These are phyloP conservation scores for Ornithoptera priamus DNA, from an alignment of 2,888 invertebrate genomes.

Conservation along the genomic window DNA sequence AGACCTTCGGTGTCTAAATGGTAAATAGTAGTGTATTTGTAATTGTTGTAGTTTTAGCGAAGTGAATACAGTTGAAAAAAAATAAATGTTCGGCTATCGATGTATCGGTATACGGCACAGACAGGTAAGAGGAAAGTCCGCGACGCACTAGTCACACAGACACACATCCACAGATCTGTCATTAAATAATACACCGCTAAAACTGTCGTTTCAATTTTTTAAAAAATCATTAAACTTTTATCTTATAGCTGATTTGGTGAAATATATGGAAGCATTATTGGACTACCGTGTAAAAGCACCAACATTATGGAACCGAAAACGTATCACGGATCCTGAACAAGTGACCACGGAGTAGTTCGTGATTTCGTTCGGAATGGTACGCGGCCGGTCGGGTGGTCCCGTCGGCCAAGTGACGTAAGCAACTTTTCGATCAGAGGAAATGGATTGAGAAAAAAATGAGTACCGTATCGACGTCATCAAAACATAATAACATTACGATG, in stretches of 20 bases:
- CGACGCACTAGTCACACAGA: constrained; percentile 71
- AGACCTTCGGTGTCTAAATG: constrained; percentile 75
- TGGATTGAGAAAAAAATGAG: constrained; percentile 32
- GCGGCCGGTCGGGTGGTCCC: constrained; percentile 42
- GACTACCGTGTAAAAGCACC: constrained; percentile 2
- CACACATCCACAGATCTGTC: constrained; percentile 38
- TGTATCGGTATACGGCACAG: constrained; percentile 44
- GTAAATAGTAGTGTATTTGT: constrained; percentile 78
- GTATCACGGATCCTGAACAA: constrained; percentile 31
- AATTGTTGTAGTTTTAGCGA: constrained; percentile 78
- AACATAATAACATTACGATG: constrained; percentile 41
- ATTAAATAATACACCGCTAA: constrained; percentile 23
- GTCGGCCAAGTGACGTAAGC: constrained; percentile 43
- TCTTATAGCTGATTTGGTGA: constrained; percentile 7
- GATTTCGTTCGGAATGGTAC: constrained; percentile 36
- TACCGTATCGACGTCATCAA: constrained; percentile 38
- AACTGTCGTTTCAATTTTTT: constrained; percentile 8
- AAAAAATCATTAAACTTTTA: constrained; percentile 11
- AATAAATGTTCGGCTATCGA: constrained; percentile 47
- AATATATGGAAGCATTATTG: constrained; percentile 3
- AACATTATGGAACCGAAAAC: not conserved
- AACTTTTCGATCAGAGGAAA: constrained; percentile 41
- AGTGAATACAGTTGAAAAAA: constrained; percentile 52
- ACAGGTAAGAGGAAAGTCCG: constrained; percentile 54
- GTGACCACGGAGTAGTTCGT: constrained; percentile 36